Percentiles rank a stretch among this genome's conserved stretches.
phyloP scores from a whole-genome alignment of 2,888 invertebrate species.

The Folsomia candida region DNA sequence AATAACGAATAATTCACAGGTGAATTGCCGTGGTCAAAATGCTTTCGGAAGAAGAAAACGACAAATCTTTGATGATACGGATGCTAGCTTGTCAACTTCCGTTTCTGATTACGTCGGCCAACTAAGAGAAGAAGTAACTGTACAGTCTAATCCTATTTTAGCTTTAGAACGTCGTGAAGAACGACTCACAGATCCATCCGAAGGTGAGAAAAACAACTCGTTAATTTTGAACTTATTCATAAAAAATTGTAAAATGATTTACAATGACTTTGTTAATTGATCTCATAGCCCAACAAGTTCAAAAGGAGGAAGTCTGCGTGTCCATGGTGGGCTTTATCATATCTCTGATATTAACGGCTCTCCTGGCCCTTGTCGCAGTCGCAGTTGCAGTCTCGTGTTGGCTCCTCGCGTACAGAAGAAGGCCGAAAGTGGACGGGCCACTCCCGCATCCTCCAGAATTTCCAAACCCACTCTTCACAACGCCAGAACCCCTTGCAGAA shows the following conservation, averaged over 20 bases:
- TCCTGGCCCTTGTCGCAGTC: constrained; percentile 86
- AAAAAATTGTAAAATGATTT: not conserved
- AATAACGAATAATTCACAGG: constrained; percentile 62
- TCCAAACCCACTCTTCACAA: constrained; percentile 87
- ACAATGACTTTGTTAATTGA: no score
- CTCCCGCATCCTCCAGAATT: constrained; percentile 93
- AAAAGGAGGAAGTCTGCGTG: constrained; percentile 79
- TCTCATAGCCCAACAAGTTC: constrained; percentile 44
- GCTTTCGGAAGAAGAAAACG: constrained; percentile 77
- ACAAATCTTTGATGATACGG: constrained; percentile 43
- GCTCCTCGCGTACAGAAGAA: constrained; percentile 87
- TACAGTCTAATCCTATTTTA: constrained; percentile 85
- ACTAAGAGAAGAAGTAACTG: constrained; percentile 86
- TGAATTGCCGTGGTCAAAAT: constrained; percentile 86
- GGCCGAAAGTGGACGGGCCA: constrained; percentile 82
- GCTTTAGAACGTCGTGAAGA: constrained; percentile 84
- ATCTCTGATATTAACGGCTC: constrained; percentile 84
- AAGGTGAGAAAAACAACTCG: constrained; percentile 59
- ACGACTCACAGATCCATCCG: constrained; percentile 72
- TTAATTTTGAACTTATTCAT: not conserved
- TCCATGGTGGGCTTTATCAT: constrained; percentile 91
- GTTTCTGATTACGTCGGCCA: constrained; percentile 65
- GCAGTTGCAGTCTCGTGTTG: constrained; percentile 93
- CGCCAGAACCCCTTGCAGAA: constrained; percentile 75
- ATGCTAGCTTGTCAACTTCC: constrained; percentile 40